Base-by-base conservation (phyloP, 2,797 vertebrate genomes). In the Coccyzus lansbergi region DNA sequence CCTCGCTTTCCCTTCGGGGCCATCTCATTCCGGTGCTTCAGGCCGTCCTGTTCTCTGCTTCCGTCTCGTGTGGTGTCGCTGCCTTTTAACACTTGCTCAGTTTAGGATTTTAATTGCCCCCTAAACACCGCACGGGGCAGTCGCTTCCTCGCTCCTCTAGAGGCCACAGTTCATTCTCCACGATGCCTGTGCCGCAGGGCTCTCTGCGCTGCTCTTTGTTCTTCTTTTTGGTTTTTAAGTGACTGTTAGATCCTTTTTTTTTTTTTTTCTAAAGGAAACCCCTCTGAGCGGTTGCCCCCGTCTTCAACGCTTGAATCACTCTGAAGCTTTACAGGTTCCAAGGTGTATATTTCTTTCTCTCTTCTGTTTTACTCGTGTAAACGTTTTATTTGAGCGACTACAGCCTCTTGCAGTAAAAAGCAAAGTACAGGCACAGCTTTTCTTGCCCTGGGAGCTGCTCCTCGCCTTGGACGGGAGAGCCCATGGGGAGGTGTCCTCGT, bases 341-440 rank as follows among this genome's bases (percentile, higher is more conserved):
- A 94, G 96, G 40, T 97, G 81, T 97, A 92, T 55, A 84, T 97
- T 96, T 97, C 95, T 44, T 94, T 87, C 16, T 51, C 11, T 62
- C 87, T 93, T 84, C 92, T 81, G 60, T 86, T 96, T 96, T 88
- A 72, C 93, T 64, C 86, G 93, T 97, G 78, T 76, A 89, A 96
- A 95, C 95, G 16, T 95, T 92, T 95, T 79, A 82, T 53, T 93
- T 4, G 49, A 91, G 89, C 87, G 88, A 44, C 88, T 76, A 59
- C 70, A 75, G 86, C 93, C 94, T 94, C 90, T 70, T 58, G 29
- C 55, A 53, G 58, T 46, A 64, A 51, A 46, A 79, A 87, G 83
- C 28, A 56, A 70, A 80, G 87, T 53, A 34, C 10, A 85, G 70
- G 40, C 4, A 6, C 63, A 86, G 84, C 68, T 56, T 81, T 46